Conservation (phyloP, 2,888 invertebrate species). For the Heteropelma amictum region DNA sequence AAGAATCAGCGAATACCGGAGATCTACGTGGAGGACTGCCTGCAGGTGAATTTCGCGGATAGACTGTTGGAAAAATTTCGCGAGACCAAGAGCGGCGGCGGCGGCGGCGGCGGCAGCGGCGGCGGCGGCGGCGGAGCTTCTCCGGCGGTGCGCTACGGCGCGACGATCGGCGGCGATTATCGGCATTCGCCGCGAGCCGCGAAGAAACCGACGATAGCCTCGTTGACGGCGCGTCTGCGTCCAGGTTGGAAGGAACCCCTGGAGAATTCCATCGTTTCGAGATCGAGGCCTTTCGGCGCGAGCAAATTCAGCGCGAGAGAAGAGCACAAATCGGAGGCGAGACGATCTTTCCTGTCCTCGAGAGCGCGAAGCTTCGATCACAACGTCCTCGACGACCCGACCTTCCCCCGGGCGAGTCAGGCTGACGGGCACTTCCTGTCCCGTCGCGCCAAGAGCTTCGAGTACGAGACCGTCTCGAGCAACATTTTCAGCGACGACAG, state of each 20-base stretch:
- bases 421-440: constrained; percentile 56
- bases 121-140: no score
- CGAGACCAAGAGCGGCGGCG: neutral
- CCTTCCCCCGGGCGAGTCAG: constrained; percentile 29
- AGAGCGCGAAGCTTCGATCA: constrained; percentile 74
- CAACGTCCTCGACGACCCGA: constrained; percentile 58
- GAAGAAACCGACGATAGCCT: constrained; percentile 22
- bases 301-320: constrained; percentile 10
- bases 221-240: constrained; percentile 33
- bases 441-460: constrained; percentile 72
- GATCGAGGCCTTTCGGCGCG: constrained; percentile 54
- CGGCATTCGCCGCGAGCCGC: no score
- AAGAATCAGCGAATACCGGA: constrained; percentile 69
- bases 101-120: constrained; percentile 27
- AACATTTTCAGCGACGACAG: constrained; percentile 77
- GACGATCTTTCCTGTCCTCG: constrained; percentile 65
- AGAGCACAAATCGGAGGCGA: no score
- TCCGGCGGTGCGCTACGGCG: no score
- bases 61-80: constrained; percentile 70
- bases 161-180: no score
- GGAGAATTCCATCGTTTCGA: constrained; percentile 57
- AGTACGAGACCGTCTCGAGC: constrained; percentile 72
- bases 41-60: constrained; percentile 70
- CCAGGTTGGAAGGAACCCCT: constrained; percentile 45
- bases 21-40: constrained; percentile 74